These are phyloP conservation scores for Pangasianodon gigas DNA, from an alignment of 2,113 vertebrate genomes.

Conservation along the genomic window DNA sequence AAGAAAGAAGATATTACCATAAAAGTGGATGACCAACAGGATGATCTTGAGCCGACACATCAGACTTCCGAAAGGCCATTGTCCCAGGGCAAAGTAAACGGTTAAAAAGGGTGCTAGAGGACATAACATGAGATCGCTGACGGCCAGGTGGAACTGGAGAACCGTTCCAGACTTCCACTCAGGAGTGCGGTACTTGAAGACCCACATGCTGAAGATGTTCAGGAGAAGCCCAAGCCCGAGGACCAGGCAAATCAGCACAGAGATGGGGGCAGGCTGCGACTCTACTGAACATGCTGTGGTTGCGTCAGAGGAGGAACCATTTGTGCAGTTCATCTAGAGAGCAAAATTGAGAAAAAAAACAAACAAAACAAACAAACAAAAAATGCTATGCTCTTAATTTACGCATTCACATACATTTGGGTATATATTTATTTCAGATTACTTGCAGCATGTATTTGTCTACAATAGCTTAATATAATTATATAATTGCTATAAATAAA, in stretches of 20 bases:
- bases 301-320: not conserved
- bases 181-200: slow-evolving; percentile 67
- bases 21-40: slow-evolving; percentile 56
- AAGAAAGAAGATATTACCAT: slow-evolving; percentile 66
- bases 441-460: not conserved
- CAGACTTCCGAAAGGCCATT: slow-evolving; percentile 67
- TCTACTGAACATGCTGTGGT: slow-evolving; percentile 4
- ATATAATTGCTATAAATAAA: not conserved
- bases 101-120: slow-evolving; percentile 65
- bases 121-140: slow-evolving; percentile 67
- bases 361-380: not conserved
- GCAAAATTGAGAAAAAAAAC: not conserved
- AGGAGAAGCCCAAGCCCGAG: slow-evolving; percentile 66
- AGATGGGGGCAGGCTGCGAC: slow-evolving; percentile 53
- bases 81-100: slow-evolving; percentile 58
- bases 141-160: slow-evolving; percentile 74
- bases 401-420: not conserved
- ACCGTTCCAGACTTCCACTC: slow-evolving; percentile 67
- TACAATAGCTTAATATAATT: not conserved
- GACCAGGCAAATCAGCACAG: slow-evolving; percentile 64
- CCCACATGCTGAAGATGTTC: slow-evolving; percentile 68
- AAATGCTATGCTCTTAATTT: not conserved
- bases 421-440: not conserved
- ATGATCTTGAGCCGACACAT: slow-evolving; percentile 65
- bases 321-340: slow-evolving; percentile 44